Percentiles rank a stretch among this genome's conserved stretches.
Conservation (phyloP, 2,113 vertebrate genomes). For the Notothenia coriiceps region DNA sequence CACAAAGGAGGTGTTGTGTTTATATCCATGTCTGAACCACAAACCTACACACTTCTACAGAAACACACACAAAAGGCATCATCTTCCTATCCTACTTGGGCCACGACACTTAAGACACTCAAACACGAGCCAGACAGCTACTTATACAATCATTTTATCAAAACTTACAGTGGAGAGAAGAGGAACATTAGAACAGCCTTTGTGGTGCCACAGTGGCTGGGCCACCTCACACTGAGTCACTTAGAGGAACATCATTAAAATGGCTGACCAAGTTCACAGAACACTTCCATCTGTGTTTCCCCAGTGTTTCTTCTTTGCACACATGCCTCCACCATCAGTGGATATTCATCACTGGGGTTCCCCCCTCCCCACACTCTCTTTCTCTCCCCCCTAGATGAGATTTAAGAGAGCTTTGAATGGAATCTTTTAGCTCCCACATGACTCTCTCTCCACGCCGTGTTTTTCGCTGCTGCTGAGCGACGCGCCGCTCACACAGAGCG, state of each 20-base stretch:
- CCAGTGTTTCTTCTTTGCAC: conserved; percentile 68
- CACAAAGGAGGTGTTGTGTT: conserved; percentile 35
- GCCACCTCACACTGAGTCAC: conserved; percentile 75
- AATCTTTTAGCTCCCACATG: conserved; percentile 82
- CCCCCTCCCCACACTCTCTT: conserved; percentile 32
- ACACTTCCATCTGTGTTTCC: conserved; percentile 80
- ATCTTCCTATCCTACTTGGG: conserved; percentile 9
- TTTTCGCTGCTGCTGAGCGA: conserved; percentile 79
- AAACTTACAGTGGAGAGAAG: conserved; percentile 33
- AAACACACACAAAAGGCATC: conserved; percentile 3
- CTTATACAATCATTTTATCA: conserved; percentile 49
- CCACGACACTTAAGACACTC: conserved; percentile 32
- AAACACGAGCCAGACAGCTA: conserved; percentile 31
- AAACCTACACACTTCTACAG: not conserved
- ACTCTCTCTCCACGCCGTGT: conserved; percentile 74
- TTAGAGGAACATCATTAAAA: conserved; percentile 76
- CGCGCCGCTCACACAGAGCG: conserved; percentile 74
- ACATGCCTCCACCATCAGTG: conserved; percentile 76
- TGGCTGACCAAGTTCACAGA: conserved; percentile 74
- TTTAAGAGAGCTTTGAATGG: conserved; percentile 80
- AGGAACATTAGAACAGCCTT: conserved; percentile 41
- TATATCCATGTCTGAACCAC: conserved; percentile 16
- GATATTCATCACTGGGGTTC: conserved; percentile 69
- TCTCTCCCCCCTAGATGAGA: conserved; percentile 57
- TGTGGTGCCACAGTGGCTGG: conserved; percentile 50